Conservation (phyloP, 2,113 vertebrate genomes). For the Raphicerus campestris region DNA sequence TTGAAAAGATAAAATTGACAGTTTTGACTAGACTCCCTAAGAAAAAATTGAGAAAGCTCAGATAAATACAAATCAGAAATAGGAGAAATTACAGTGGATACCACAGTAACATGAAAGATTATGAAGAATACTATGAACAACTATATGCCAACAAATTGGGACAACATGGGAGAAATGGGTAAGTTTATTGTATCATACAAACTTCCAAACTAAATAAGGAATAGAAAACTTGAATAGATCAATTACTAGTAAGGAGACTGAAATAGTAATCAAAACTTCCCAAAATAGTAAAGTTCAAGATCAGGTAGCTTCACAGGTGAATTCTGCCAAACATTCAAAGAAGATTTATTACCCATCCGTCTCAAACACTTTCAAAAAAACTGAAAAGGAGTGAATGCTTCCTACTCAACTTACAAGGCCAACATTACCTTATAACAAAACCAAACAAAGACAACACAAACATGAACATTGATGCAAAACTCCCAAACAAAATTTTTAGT, state of each 20-base stretch:
- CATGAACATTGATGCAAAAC: neutral
- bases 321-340: neutral
- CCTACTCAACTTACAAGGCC: neutral
- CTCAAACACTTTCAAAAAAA: neutral
- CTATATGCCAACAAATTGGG: neutral
- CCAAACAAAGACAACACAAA: neutral
- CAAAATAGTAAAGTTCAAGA: neutral
- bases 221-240: neutral
- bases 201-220: neutral
- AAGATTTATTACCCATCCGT: neutral
- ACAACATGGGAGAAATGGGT: neutral
- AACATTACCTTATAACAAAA: neutral
- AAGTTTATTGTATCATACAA: neutral
- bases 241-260: neutral
- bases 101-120: neutral
- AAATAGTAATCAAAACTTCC: neutral
- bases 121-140: neutral
- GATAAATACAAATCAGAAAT: neutral
- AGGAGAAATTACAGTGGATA: neutral
- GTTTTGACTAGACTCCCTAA: neutral
- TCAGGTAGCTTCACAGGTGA: neutral
- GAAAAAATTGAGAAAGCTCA: neutral
- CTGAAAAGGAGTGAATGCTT: neutral
- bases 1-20: neutral
- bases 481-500: neutral